Percentiles rank a stretch among this genome's conserved stretches.
phyloP scores from a whole-genome alignment of 1,140 invertebrate genomes.

The Lasaia peninsularis region DNA sequence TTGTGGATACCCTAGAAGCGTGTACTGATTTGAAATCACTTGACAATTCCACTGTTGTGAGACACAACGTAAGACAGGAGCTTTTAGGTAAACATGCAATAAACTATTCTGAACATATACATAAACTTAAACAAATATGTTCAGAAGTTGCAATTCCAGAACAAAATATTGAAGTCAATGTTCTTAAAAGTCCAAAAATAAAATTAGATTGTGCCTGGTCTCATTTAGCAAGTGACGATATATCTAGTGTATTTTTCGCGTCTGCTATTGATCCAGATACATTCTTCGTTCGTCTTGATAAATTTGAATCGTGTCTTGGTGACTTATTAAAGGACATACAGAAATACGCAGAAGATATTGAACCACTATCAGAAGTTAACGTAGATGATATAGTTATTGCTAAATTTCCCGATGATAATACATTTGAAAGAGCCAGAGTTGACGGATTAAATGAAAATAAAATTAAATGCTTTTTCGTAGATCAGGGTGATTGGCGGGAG shows the following conservation, averaged over 20 bases:
- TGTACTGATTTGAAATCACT: constrained; percentile 53
- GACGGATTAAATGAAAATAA: constrained; percentile 37
- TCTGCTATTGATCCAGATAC: constrained; percentile 40
- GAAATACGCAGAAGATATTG: constrained; percentile 37
- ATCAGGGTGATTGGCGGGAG: constrained; percentile 58
- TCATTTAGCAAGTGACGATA: constrained; percentile 47
- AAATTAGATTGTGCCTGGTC: constrained; percentile 54
- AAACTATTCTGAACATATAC: constrained; percentile 43
- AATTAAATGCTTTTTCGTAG: constrained; percentile 70
- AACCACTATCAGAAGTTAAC: constrained; percentile 28
- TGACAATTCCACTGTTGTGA: constrained; percentile 43
- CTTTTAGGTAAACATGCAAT: constrained; percentile 48
- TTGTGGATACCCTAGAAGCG: constrained; percentile 56
- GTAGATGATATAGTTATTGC: constrained; percentile 59
- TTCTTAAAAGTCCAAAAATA: constrained; percentile 10
- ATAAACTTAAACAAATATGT: constrained; percentile 41
- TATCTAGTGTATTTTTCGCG: constrained; percentile 48
- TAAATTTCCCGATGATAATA: constrained; percentile 54
- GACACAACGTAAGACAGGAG: constrained; percentile 47
- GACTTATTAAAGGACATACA: constrained; percentile 53
- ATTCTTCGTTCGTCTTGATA: constrained; percentile 52
- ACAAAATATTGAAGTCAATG: constrained; percentile 15
- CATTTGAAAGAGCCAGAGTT: constrained; percentile 60
- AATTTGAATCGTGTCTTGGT: constrained; percentile 51
- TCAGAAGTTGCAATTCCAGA: constrained; percentile 17